Evolutionary conservation across 1,140 invertebrate species (phyloP).

Genomic region (Ylistrum balloti): DNA sequence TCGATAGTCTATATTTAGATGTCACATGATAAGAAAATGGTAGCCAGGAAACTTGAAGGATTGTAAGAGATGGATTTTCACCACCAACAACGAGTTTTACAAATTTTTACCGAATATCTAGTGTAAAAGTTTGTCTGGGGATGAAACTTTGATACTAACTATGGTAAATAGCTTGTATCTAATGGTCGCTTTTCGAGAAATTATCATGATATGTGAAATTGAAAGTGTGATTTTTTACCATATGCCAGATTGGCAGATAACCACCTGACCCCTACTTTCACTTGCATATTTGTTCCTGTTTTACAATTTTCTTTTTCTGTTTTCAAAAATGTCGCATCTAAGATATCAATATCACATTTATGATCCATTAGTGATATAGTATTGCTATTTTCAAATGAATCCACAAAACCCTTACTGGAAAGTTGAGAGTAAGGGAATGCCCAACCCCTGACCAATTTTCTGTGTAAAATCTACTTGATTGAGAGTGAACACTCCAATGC

Average conservation of each 20-base stretch:
- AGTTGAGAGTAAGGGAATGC: too few species aligned
- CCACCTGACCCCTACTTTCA: too few species aligned
- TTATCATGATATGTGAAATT: not conserved
- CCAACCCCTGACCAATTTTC: too few species aligned
- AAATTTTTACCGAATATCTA: not conserved
- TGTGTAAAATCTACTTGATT: too few species aligned
- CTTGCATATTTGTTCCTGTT: too few species aligned
- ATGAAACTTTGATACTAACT: not conserved
- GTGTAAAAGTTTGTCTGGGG: not conserved
- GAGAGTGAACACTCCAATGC: too few species aligned
- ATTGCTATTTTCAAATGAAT: too few species aligned
- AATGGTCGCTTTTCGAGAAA: not conserved
- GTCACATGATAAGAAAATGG: conserved; percentile 61
- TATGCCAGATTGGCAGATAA: not conserved
- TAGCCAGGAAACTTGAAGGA: not conserved
- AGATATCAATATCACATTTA: too few species aligned
- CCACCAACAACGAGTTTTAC: not conserved
- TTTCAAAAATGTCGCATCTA: too few species aligned
- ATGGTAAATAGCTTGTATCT: not conserved
- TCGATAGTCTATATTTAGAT: not conserved
- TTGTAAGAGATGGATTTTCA: not conserved
- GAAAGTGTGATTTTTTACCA: not conserved
- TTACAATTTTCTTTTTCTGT: too few species aligned
- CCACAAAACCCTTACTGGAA: too few species aligned
- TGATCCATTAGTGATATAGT: too few species aligned